Conservation (phyloP, 2,888 invertebrate genomes). For the Yponomeuta plumbellus region DNA sequence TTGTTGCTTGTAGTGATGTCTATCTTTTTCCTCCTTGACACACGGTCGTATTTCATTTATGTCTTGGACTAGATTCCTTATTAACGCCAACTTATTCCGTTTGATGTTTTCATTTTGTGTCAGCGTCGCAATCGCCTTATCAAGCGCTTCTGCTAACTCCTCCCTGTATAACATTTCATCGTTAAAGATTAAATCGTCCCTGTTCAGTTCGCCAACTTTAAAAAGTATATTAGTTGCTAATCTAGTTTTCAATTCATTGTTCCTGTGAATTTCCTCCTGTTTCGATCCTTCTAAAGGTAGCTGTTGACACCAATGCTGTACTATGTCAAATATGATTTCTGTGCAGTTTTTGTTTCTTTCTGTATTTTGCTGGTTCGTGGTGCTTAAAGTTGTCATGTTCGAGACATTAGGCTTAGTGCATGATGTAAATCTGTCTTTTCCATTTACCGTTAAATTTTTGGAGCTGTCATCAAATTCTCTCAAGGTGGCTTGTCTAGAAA, state of each 20-base stretch:
- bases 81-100: neutral
- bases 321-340: neutral
- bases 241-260: neutral
- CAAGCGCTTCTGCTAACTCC: constrained; percentile 41
- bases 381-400: too few relatives aligned
- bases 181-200: constrained; percentile 37
- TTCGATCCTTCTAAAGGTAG: neutral
- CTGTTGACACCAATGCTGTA: neutral
- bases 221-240: neutral
- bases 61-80: neutral
- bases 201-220: constrained; percentile 44
- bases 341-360: neutral
- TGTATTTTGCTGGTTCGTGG: too few relatives aligned
- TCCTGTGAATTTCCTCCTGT: neutral
- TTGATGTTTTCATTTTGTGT: neutral
- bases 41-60: constrained; percentile 32
- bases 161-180: constrained; percentile 40
- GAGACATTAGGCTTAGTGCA: too few relatives aligned
- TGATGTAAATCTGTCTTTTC: too few relatives aligned
- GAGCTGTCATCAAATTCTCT: neutral
- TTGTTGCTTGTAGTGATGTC: constrained; percentile 39
- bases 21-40: constrained; percentile 38
- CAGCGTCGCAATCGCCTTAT: constrained; percentile 18
- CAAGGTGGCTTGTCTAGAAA: neutral
- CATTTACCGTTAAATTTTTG: too few relatives aligned